Conservation (phyloP, 2,888 invertebrate genomes). For the Spodoptera picta region DNA sequence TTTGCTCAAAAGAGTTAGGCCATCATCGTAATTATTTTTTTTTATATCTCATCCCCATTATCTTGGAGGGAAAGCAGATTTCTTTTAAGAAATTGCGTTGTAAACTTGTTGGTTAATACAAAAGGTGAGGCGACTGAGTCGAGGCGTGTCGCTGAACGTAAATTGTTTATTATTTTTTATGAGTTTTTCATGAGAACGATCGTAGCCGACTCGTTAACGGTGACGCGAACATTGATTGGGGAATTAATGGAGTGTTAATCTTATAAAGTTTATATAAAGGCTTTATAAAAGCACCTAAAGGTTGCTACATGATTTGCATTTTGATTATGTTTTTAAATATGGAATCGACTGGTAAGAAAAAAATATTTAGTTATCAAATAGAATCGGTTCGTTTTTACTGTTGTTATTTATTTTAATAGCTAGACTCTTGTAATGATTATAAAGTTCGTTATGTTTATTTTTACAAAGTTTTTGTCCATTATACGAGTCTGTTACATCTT, state of each 20-base stretch:
- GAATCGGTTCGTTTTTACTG: no score
- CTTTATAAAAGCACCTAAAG: no score
- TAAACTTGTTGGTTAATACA: slow-evolving; percentile 66
- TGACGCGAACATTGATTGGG: slow-evolving; percentile 14
- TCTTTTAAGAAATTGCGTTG: slow-evolving; percentile 51
- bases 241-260: slow-evolving; percentile 16
- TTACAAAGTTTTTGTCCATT: no score
- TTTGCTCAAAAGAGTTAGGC: slow-evolving; percentile 31
- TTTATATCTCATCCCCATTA: slow-evolving; percentile 36
- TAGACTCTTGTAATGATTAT: no score
- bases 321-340: no score
- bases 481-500: no score
- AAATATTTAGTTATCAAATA: no score
- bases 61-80: slow-evolving; percentile 45
- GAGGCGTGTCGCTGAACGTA: slow-evolving; percentile 85
- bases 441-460: no score
- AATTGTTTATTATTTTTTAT: slow-evolving; percentile 88
- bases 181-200: slow-evolving; percentile 79
- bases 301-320: no score
- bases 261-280: no score
- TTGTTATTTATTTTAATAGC: no score
- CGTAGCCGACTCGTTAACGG: slow-evolving; percentile 69
- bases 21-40: slow-evolving; percentile 41
- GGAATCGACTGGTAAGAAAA: no score
- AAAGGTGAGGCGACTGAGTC: slow-evolving; percentile 73